Base-by-base conservation (phyloP, 1,140 invertebrate genomes). In the Nebria ingens region DNA sequence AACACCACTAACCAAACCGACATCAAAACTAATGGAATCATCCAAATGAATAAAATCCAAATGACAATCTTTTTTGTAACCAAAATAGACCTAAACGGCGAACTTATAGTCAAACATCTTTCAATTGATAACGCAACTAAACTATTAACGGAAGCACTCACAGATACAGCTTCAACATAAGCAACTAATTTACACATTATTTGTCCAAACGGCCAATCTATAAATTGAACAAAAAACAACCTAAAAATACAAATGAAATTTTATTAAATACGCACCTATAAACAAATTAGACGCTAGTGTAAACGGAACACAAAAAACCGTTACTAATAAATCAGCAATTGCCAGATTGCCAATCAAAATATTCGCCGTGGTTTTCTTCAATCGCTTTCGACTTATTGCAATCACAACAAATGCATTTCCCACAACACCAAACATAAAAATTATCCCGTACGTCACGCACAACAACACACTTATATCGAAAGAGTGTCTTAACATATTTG, bases 331-430 rank as follows among this genome's bases (percentile, higher is more conserved):
- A 45, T 45, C 40, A 12, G 6, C 6, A 12, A 45, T 17, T 45
- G 40, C 40, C 15, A 45, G 17, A 45, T 45, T 45, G 17, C 40
- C 40, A 17, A 45, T 45, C 3, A 45, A 45, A 45, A 45, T 45
- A 45, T 45, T 45, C 17, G 40, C 17, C 17, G 40, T 45, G 9
- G 40, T 45, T 45, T 17, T 9, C 15, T 12, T 11, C 3, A 3
- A 6, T 17, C 3, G 40, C 17, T 9, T 45, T 45, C 15, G 9
- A 12, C 15, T 4, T 9, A 45, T 11, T 12, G 40, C 40, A 12
- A 17, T 17, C 15, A 45, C 3, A 9, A 45, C 3, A 45, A 45
- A 45, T 11, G 9, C 15, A 17, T 45, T 45, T 6, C 9, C 40
- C 17, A 45, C 3, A 45, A 45, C 4, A 12, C 40, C 15, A 4